Conservation (phyloP, 1,140 invertebrate genomes). For the Eciton burchellii region DNA sequence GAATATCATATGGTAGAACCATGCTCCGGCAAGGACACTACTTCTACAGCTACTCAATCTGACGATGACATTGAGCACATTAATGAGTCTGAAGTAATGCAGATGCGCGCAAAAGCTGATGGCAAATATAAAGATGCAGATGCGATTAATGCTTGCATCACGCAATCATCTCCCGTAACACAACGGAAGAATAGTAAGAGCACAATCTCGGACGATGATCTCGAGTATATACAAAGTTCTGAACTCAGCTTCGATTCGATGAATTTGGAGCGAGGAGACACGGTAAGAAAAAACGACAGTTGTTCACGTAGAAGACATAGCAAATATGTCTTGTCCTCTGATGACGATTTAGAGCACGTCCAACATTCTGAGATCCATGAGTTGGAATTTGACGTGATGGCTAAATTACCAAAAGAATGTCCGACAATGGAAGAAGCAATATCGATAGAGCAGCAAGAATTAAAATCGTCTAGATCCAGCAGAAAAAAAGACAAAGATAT, state of each 20-base stretch:
- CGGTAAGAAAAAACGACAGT: not conserved
- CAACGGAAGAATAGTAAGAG: slow-evolving; percentile 80
- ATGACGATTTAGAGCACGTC: slow-evolving; percentile 81
- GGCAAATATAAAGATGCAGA: not conserved
- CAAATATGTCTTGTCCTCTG: slow-evolving; percentile 62
- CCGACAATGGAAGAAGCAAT: not conserved
- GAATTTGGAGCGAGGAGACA: slow-evolving; percentile 1
- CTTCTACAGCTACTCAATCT: slow-evolving; percentile 70
- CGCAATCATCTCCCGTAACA: slow-evolving; percentile 44
- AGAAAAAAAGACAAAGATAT: slow-evolving; percentile 75
- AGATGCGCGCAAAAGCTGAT: slow-evolving; percentile 41
- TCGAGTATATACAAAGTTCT: slow-evolving; percentile 80
- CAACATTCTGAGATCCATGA: slow-evolving; percentile 70
- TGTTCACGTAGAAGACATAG: slow-evolving; percentile 15
- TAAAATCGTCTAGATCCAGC: slow-evolving; percentile 17
- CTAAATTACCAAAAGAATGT: slow-evolving; percentile 27
- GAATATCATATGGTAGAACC: slow-evolving; percentile 77
- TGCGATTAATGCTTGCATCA: too few relatives aligned
- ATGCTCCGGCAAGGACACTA: slow-evolving; percentile 48
- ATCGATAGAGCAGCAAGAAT: not conserved
- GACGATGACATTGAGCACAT: slow-evolving; percentile 83
- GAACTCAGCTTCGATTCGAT: slow-evolving; percentile 64
- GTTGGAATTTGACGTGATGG: not conserved
- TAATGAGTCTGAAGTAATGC: slow-evolving; percentile 70
- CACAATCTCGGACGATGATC: slow-evolving; percentile 82